A percentile compares a stretch with the other conserved stretches of the same genome.
These are phyloP conservation scores for Rhinella marina DNA, from an alignment of 2,797 vertebrate species.

Conservation along the genomic window DNA sequence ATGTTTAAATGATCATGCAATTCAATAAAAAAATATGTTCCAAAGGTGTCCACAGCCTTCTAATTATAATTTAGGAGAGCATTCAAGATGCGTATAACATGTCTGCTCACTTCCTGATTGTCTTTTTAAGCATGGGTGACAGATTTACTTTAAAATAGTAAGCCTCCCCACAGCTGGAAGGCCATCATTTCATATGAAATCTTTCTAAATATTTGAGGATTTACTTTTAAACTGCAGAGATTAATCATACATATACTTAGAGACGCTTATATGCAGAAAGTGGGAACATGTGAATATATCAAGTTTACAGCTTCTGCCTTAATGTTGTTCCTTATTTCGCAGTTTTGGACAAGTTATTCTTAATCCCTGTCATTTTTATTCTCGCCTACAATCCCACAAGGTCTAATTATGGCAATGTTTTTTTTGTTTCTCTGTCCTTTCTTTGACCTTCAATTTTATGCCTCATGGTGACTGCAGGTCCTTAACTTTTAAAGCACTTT, in stretches of 20 bases:
- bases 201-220: slow-evolving; percentile 22
- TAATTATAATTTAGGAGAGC: neutral
- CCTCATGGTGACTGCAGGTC: slow-evolving; percentile 57
- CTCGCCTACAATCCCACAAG: slow-evolving; percentile 50
- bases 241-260: neutral
- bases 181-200: neutral
- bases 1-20: no score
- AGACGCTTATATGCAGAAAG: neutral
- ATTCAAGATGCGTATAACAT: neutral
- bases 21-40: no score
- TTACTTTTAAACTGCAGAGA: slow-evolving; percentile 12
- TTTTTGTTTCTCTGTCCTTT: slow-evolving; percentile 57
- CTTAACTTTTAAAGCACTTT: slow-evolving; percentile 60
- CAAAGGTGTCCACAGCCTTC: neutral
- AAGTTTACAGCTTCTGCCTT: neutral
- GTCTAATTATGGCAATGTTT: slow-evolving; percentile 57
- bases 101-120: neutral
- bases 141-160: neutral
- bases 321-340: slow-evolving; percentile 1
- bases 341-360: slow-evolving; percentile 40
- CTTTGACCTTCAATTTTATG: slow-evolving; percentile 61
- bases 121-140: neutral
- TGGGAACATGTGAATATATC: slow-evolving; percentile 14
- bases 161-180: neutral
- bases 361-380: slow-evolving; percentile 21